Evolutionary conservation across 2,113 vertebrate genomes (phyloP).

Genomic region (Perognathus longimembris): DNA sequence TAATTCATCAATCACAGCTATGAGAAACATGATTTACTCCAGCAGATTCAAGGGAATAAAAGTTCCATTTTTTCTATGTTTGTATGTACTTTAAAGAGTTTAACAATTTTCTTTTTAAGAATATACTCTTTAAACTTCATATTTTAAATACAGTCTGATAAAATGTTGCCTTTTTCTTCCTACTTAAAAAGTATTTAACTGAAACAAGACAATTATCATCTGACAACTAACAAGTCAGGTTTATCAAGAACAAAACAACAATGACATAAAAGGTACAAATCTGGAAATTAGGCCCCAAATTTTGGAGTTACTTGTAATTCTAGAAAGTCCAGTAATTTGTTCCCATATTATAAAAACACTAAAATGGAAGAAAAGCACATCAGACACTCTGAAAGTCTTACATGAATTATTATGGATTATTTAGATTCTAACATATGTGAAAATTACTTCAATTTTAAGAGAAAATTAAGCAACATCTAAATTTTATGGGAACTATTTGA

Average conservation of each 20-base stretch:
- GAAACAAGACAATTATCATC: slow-evolving; percentile 51
- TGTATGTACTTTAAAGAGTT: slow-evolving; percentile 82
- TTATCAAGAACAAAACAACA: slow-evolving; percentile 70
- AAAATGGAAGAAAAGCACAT: slow-evolving; percentile 63
- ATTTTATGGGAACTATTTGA: neutral
- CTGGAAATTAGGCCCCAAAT: slow-evolving; percentile 42
- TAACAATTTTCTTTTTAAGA: slow-evolving; percentile 75
- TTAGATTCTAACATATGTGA: slow-evolving; percentile 12
- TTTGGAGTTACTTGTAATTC: slow-evolving; percentile 29
- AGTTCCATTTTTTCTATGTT: slow-evolving; percentile 80
- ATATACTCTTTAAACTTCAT: slow-evolving; percentile 69
- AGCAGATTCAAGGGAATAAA: slow-evolving; percentile 84
- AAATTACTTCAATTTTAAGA: slow-evolving; percentile 47
- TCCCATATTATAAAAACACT: slow-evolving; percentile 47
- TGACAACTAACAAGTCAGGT: slow-evolving; percentile 46
- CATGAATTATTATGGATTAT: neutral
- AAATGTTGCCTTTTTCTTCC: slow-evolving; percentile 52
- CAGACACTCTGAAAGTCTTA: slow-evolving; percentile 39
- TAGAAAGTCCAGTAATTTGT: slow-evolving; percentile 41
- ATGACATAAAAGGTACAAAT: slow-evolving; percentile 47
- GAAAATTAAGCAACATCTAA: slow-evolving; percentile 49
- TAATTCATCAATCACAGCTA: slow-evolving; percentile 90
- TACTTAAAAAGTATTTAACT: slow-evolving; percentile 71
- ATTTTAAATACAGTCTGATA: slow-evolving; percentile 64
- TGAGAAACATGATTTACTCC: slow-evolving; percentile 85